Conservation (phyloP, 2,113 vertebrate species). For the Mormoops blainvillei region DNA sequence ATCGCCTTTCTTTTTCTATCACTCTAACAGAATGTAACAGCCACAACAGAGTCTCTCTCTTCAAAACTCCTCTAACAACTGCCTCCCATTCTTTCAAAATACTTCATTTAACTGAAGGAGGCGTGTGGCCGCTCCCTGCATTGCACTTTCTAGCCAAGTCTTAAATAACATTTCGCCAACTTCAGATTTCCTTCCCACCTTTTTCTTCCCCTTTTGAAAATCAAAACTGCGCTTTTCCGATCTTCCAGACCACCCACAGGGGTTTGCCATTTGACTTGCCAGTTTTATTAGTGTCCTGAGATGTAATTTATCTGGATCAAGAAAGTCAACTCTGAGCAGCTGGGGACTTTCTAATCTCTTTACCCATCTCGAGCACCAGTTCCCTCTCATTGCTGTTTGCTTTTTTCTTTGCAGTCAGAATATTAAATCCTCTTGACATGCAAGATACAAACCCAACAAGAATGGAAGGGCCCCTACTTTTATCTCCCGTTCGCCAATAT, state of each 20-base stretch:
- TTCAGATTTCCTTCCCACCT: not conserved
- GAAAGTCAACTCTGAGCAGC: conserved; percentile 35
- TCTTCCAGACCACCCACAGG: not conserved
- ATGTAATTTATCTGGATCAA: conserved; percentile 48
- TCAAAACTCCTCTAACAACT: not conserved
- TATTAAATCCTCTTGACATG: conserved; percentile 43
- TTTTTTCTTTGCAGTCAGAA: conserved; percentile 3
- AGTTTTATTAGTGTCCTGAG: conserved; percentile 28
- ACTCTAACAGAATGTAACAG: not conserved
- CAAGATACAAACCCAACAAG: not conserved
- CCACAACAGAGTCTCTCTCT: not conserved
- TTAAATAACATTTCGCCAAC: conserved; percentile 21
- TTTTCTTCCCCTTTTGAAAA: conserved; percentile 29
- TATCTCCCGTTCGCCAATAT: not conserved
- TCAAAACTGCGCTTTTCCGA: not conserved
- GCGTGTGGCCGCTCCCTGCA: not conserved
- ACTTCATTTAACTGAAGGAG: not conserved
- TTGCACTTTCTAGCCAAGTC: not conserved
- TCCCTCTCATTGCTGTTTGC: not conserved
- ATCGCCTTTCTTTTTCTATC: not conserved
- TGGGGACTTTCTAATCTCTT: conserved; percentile 21
- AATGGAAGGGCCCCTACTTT: not conserved
- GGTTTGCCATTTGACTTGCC: conserved; percentile 2
- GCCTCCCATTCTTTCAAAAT: not conserved
- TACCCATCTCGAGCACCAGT: not conserved